A percentile compares a stretch with the other conserved stretches of the same genome.
phyloP scores from a whole-genome alignment of 1,140 invertebrate genomes.

The Anastrepha obliqua region DNA sequence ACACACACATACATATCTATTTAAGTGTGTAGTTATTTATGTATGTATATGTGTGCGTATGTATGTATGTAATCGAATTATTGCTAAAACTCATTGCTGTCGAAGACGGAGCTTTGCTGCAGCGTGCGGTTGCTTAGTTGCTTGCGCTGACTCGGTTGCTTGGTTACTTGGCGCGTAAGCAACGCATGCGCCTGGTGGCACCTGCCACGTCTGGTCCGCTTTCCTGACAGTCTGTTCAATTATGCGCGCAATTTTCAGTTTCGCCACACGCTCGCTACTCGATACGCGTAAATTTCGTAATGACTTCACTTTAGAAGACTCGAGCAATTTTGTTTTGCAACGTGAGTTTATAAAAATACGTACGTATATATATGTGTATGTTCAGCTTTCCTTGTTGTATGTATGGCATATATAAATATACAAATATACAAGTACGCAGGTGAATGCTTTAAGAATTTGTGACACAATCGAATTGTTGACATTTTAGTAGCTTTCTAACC shows the following conservation, averaged over 20 bases:
- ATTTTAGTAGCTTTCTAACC: slow-evolving; percentile 21
- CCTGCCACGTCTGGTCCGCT: slow-evolving; percentile 23
- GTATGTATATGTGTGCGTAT: background rate
- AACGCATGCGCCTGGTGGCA: slow-evolving; percentile 20
- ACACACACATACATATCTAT: background rate
- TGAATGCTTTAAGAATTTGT: slow-evolving; percentile 30
- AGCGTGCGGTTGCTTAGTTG: background rate
- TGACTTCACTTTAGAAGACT: slow-evolving; percentile 43
- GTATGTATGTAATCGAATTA: background rate
- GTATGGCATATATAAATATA: background rate
- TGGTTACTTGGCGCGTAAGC: background rate
- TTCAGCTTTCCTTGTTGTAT: background rate
- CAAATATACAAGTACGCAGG: background rate
- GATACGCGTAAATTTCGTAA: slow-evolving; percentile 41
- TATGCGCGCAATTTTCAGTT: slow-evolving; percentile 46
- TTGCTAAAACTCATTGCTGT: background rate
- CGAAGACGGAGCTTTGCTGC: background rate
- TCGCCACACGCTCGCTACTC: slow-evolving; percentile 21
- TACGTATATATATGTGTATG: background rate
- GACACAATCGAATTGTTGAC: slow-evolving; percentile 6
- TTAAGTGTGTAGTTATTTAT: background rate
- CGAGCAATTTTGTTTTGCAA: slow-evolving; percentile 16
- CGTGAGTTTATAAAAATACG: background rate
- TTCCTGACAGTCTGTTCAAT: slow-evolving; percentile 31
- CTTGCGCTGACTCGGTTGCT: background rate